Evolutionary conservation across 2,113 vertebrate genomes (phyloP).

Genomic region (Martes martes): DNA sequence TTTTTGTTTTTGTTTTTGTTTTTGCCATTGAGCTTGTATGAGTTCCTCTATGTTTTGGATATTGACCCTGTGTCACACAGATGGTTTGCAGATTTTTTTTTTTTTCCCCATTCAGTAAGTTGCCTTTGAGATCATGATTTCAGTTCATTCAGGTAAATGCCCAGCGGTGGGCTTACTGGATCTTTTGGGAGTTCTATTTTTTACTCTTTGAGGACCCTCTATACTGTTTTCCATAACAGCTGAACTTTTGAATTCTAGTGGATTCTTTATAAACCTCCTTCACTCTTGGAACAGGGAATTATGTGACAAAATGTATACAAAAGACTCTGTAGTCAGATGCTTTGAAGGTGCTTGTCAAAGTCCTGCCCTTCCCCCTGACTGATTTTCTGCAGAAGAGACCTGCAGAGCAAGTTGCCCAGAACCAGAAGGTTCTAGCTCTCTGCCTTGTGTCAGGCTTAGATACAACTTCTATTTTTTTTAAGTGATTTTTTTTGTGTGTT

Average conservation of each 20-base stretch:
- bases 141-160: background rate
- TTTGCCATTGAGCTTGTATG: background rate
- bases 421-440: background rate
- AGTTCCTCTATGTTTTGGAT: background rate
- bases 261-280: background rate
- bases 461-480: background rate
- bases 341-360: too few species aligned
- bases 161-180: background rate
- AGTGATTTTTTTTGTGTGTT: too few species aligned
- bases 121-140: background rate
- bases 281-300: background rate
- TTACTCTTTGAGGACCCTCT: background rate
- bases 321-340: background rate
- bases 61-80: background rate
- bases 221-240: background rate
- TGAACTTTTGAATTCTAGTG: background rate
- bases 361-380: fast-evolving
- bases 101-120: background rate
- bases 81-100: background rate
- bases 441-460: background rate
- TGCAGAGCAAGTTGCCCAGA: background rate
- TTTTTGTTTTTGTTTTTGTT: background rate
- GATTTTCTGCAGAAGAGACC: background rate
- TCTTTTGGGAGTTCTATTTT: background rate
- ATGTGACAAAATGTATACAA: background rate